Evolutionary conservation across 2,113 vertebrate genomes (phyloP).

Genomic region (Mixornis gularis): DNA sequence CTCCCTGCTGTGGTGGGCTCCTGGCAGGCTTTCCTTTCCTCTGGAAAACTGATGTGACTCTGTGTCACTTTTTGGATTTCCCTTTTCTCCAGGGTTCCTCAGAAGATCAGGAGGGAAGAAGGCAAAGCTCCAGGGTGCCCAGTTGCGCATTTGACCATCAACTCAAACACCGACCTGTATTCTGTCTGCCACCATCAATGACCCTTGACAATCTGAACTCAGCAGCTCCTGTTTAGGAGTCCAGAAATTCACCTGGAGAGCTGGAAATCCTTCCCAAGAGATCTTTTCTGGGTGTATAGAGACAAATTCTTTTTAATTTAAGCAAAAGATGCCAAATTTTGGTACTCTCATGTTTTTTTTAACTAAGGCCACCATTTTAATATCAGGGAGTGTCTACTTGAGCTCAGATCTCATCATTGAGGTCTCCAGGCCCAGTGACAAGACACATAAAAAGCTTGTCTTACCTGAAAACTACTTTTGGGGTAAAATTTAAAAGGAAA

Average conservation of each 20-base stretch:
- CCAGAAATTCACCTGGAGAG: neutral
- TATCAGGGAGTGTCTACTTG: neutral
- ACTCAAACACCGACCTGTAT: neutral
- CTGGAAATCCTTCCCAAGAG: neutral
- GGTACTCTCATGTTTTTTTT: accelerated
- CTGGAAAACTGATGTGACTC: neutral
- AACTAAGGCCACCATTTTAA: neutral
- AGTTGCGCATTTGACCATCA: neutral
- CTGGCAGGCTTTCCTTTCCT: neutral
- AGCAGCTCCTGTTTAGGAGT: neutral
- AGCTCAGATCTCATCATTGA: neutral
- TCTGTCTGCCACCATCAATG: accelerated
- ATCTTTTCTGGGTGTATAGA: neutral
- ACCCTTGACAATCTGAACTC: neutral
- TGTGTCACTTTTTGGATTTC: neutral
- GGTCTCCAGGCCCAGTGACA: neutral
- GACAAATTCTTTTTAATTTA: neutral
- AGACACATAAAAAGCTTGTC: neutral
- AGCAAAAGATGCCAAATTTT: neutral
- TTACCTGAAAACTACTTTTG: neutral
- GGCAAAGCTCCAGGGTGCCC: neutral
- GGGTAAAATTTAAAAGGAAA: neutral
- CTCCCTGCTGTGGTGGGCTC: neutral
- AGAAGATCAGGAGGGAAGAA: neutral
- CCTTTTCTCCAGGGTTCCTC: neutral